Base-by-base conservation (phyloP, 2,113 vertebrate species). In the Brachirus orientalis region DNA sequence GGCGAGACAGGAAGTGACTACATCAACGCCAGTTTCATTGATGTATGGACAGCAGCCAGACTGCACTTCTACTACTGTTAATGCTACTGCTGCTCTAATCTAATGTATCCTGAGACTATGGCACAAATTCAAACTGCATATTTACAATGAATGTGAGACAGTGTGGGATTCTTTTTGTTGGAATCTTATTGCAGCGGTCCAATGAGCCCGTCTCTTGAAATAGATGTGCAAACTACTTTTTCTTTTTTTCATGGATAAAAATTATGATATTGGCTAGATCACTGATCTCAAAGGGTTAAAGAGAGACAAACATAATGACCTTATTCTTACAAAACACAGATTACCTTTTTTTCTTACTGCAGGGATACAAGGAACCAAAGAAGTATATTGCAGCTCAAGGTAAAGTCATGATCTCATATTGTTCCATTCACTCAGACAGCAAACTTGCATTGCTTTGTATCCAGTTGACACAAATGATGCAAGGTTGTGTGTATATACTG, bases 381-480 rank as follows among this genome's bases (percentile, higher is more conserved):
- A 99, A 99, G 87, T 99, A 98, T 56, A 98, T 99, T 65, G 98
- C 98, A 86, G 97, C 97, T 57, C 98, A 99, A 96, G 98, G 98
- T 99, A 82, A 79, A 69, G 13, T 37, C 13, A 17, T n/a, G 9
- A 28, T 64, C 10, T 19, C 9, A 35, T 17, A 0, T 41, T 9
- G 3, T 28, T 51, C 8, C 8, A 60, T 1, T 19, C 45, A 16
- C 10, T 46, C 36, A n/a, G 7, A 14, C 8, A 28, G 8, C 48
- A 14, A 11, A 33, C 7, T 18, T 45, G 14, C 4, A 12, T 47
- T 18, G 8, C 1, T 40, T 9, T 2, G 20, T 17, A 36, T 17
- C 4, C n/a, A 37, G 17, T 2, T 22, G 3, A 3, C 0, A 45
- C 3, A 17, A 3, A 11, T 1, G 17, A 8, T 4, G 4, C 7